Base-by-base conservation (phyloP, 2,888 invertebrate species). In the Chouioia cunea region DNA sequence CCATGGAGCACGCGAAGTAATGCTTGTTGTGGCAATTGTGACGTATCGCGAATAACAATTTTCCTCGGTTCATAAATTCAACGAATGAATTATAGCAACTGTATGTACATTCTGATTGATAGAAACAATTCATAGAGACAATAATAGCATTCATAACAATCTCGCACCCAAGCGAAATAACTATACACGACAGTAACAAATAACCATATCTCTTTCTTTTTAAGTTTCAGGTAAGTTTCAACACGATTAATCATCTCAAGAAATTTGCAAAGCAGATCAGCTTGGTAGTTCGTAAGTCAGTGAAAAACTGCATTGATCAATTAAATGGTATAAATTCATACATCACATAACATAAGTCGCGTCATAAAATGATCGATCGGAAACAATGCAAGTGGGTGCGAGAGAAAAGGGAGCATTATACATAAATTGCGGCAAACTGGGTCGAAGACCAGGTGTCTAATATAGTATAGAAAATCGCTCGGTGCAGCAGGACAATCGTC, bases 201-300 rank as follows among this genome's bases (percentile, higher is more conserved):
- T 48, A 22, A 56, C 18, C 6, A 52, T 48, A 16, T 67, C 64
- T 73, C 36, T 1, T 36, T 36, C 71, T 65, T 71, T 74, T 73
- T 76, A 15, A 76, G 75, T 81, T 81, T 15, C 71, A 80, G 80
- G 81, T 82, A 78, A 81, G 82, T 73, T 14, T 27, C 36, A 1
- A 36, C 6, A 22, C 20, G 44, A 63, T 54, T 53, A 50, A 15
- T 73, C 63, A n/a, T 15, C 36, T 36, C 4, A 15, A 22, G 20
- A 44, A 27, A 58, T 70, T 70, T 52, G 63, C 47, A 43, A 27
- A 14, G n/a, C 44, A 63, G 46, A 71, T 57, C 57, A 43, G 50
- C 65, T 57, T 36, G 62, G 36, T 48, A 20, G 48, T 50, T 57
- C 69, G 65, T 71, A 68, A 71, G 68, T 71, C 65, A 50, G 16